Conservation (phyloP, 1,140 invertebrate species). For the Brachionus asplanchnoidis region DNA sequence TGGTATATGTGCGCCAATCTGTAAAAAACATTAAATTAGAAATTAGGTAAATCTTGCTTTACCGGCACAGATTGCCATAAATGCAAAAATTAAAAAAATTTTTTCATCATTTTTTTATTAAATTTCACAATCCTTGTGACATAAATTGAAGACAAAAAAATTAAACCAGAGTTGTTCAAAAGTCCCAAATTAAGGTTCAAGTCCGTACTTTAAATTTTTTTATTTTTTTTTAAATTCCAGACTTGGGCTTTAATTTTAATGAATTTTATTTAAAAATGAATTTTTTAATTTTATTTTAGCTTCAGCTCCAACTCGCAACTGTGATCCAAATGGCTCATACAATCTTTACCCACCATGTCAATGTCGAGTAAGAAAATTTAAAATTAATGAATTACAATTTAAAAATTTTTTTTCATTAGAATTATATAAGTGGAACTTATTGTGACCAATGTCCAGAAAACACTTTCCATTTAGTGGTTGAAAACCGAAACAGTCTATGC, state of each 20-base stretch:
- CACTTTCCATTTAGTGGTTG: conserved; percentile 79
- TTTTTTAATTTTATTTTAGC: not conserved
- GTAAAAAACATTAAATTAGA: no score
- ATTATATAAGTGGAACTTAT: conserved; percentile 64
- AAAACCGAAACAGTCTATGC: conserved; percentile 77
- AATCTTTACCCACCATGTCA: not conserved
- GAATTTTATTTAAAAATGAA: no score
- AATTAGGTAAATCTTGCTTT: no score
- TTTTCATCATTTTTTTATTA: no score
- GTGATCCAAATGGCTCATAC: not conserved
- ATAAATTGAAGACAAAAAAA: no score
- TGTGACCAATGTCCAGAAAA: conserved; percentile 84
- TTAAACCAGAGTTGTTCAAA: no score
- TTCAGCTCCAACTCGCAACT: not conserved
- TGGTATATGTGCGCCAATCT: no score
- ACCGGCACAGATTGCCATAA: no score
- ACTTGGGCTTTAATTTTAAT: not conserved
- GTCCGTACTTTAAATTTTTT: no score
- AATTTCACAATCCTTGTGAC: no score
- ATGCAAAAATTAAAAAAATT: no score
- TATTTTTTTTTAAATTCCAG: not conserved
- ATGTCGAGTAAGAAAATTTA: not conserved
- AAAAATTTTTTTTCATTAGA: not conserved
- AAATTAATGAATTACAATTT: not conserved
- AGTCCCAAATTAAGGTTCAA: no score